Evolutionary conservation across 2,113 vertebrate genomes (phyloP).

Genomic region (Bujurquina vittata): DNA sequence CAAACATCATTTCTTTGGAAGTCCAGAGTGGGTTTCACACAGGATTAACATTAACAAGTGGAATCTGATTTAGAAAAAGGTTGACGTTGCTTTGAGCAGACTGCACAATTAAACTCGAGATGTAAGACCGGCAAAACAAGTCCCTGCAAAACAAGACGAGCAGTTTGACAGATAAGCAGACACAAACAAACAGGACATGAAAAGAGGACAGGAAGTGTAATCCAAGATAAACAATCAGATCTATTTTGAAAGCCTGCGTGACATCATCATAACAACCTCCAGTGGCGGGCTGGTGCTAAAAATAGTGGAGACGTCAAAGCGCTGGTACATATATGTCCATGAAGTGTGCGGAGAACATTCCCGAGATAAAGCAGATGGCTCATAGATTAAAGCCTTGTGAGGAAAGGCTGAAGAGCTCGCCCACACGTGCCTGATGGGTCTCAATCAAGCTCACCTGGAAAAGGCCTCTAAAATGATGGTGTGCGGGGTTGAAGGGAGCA

Average conservation of each 20-base stretch:
- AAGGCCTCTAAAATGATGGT: background rate
- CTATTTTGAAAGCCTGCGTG: conserved; percentile 69
- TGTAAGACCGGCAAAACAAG: background rate
- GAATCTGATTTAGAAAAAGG: background rate
- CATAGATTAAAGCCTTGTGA: conserved; percentile 48
- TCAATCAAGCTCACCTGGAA: conserved; percentile 39
- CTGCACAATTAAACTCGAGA: background rate
- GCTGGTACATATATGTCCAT: conserved; percentile 82
- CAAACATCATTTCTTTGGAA: background rate
- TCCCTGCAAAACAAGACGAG: conserved; percentile 5
- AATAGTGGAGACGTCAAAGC: conserved; percentile 73
- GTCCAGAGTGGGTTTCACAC: background rate
- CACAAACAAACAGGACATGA: conserved; percentile 65
- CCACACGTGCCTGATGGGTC: conserved; percentile 33
- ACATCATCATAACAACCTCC: conserved; percentile 73
- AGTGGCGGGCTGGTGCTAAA: conserved; percentile 62
- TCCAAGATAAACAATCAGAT: conserved; percentile 72
- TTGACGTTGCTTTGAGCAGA: background rate
- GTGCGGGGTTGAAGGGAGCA: conserved; percentile 12
- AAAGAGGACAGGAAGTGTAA: conserved; percentile 50
- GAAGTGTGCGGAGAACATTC: conserved; percentile 74
- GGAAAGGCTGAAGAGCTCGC: conserved; percentile 31
- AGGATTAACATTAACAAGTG: background rate
- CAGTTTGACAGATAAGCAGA: conserved; percentile 46
- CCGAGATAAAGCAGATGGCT: conserved; percentile 76